Conservation (phyloP, 2,113 vertebrate species). For the Aplodontia rufa region DNA sequence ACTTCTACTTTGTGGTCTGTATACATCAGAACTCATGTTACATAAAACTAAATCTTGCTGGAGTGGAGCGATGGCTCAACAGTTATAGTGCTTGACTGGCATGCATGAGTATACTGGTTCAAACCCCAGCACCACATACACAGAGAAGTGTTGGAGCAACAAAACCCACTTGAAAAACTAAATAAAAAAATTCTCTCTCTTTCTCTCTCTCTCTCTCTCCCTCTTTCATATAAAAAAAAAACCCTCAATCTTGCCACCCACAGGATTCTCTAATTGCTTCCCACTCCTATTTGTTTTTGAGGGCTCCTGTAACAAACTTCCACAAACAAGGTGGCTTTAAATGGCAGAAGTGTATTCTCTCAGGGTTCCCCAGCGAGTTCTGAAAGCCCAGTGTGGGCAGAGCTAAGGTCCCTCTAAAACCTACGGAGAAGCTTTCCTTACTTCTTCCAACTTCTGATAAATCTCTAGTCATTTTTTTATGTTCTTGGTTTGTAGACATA, state of each 20-base stretch:
- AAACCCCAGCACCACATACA: no score
- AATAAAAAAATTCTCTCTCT: no score
- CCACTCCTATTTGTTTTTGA: background rate
- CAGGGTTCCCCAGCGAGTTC: background rate
- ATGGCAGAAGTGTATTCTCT: background rate
- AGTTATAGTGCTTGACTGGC: no score
- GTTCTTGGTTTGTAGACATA: rapidly evolving
- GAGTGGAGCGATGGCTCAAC: no score
- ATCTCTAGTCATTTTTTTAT: background rate
- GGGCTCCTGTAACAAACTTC: background rate
- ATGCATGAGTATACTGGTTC: no score
- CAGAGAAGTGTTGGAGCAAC: no score
- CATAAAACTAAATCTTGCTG: background rate
- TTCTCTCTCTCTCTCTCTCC: no score
- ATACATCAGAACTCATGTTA: background rate
- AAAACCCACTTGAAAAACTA: no score
- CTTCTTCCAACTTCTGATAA: background rate
- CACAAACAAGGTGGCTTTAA: background rate
- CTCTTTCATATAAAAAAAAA: no score
- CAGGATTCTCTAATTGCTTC: background rate
- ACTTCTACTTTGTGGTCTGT: background rate
- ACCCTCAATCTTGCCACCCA: background rate
- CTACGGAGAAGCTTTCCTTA: background rate
- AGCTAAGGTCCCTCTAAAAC: background rate
- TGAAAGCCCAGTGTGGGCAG: background rate